Evolutionary conservation across 2,797 vertebrate genomes (phyloP).

Genomic region (Paramormyrops hopkinsi): DNA sequence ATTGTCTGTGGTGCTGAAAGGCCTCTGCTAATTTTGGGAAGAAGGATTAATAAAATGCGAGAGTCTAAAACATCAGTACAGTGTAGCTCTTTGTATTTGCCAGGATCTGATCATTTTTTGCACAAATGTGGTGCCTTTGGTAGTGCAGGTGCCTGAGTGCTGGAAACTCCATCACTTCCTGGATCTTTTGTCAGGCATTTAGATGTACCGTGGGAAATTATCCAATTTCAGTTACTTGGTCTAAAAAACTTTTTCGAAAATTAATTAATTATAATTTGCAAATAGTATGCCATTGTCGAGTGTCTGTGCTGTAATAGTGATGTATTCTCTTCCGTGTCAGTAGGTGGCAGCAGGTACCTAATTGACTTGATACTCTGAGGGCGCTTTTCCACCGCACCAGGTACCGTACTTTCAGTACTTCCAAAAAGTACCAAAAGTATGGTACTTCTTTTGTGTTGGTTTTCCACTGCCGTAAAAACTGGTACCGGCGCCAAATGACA

Average conservation of each 20-base stretch:
- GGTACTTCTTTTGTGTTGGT: no score
- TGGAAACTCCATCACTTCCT: not conserved
- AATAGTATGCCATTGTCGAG: not conserved
- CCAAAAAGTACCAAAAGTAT: no score
- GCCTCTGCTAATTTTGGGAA: not conserved
- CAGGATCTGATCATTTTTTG: no score
- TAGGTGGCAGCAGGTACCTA: not conserved
- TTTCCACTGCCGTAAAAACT: no score
- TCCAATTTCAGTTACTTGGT: not conserved
- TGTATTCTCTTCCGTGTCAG: not conserved
- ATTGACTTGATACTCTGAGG: not conserved
- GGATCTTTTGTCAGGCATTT: conserved; percentile 16
- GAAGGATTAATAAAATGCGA: not conserved
- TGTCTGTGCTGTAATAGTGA: not conserved
- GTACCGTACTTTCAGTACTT: no score
- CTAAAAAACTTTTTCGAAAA: not conserved
- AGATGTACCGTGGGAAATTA: not conserved
- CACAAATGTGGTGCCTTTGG: not conserved
- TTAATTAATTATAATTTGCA: not conserved
- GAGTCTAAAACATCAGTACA: not conserved
- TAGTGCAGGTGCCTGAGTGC: not conserved
- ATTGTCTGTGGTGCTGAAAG: not conserved
- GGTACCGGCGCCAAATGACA: no score
- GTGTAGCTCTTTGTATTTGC: not conserved
- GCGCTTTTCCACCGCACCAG: no score